A percentile compares a stretch with the other conserved stretches of the same genome.
These are phyloP conservation scores for Sweltsa coloradensis DNA, from an alignment of 1,140 invertebrate species.

Conservation along the genomic window DNA sequence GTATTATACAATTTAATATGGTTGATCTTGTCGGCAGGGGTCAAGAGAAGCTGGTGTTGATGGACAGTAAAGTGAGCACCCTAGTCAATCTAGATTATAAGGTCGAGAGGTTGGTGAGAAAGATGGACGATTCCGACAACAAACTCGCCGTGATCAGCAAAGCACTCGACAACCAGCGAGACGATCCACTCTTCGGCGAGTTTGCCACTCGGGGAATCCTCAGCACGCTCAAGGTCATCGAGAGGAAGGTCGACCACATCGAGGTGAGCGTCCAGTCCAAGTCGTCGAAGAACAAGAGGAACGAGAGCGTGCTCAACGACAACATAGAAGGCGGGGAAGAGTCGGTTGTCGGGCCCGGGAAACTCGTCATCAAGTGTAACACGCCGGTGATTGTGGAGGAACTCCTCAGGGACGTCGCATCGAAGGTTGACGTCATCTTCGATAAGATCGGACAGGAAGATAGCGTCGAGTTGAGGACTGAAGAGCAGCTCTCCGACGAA, in stretches of 20 bases:
- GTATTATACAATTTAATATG: not conserved
- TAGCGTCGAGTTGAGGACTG: not conserved
- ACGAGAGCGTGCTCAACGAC: not conserved
- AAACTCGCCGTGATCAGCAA: slow-evolving; percentile 11
- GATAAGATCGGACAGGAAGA: slow-evolving; percentile 14
- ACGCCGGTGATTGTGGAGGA: slow-evolving; percentile 21
- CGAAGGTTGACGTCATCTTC: slow-evolving; percentile 28
- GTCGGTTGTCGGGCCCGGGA: not conserved
- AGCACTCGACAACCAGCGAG: slow-evolving; percentile 2
- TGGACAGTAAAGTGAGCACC: slow-evolving; percentile 24
- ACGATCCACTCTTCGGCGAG: slow-evolving; percentile 10
- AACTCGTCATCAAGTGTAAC: slow-evolving; percentile 20
- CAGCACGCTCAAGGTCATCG: slow-evolving; percentile 26
- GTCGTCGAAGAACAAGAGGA: no score
- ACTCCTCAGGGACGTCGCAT: slow-evolving; percentile 23
- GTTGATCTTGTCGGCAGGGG: slow-evolving; percentile 20
- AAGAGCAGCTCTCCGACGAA: not conserved
- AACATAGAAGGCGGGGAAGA: not conserved
- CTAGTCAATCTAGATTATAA: slow-evolving; percentile 25
- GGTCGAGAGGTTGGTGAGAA: slow-evolving; percentile 21
- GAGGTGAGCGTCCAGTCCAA: no score
- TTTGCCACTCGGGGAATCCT: slow-evolving; percentile 25
- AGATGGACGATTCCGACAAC: slow-evolving; percentile 18
- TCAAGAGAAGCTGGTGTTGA: slow-evolving; percentile 25
- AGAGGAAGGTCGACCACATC: slow-evolving; percentile 24